Base-by-base conservation (phyloP, 2,797 vertebrate species). In the Lagocephalus sceleratus region DNA sequence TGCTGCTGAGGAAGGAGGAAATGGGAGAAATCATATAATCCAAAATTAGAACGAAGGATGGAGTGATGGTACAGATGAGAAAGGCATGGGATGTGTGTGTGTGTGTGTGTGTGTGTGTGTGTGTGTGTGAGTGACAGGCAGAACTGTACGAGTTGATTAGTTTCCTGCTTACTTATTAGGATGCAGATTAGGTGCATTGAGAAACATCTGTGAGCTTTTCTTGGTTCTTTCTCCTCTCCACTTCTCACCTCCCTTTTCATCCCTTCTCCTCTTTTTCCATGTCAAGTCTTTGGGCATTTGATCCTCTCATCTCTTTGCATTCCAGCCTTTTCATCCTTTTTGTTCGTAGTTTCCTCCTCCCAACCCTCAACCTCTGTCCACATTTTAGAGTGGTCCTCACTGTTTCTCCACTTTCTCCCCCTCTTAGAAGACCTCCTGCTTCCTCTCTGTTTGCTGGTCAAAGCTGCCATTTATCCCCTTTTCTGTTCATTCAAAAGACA, bases 141-240 rank as follows among this genome's bases (percentile, higher is more conserved):
- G 85, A 86, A 87, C 82, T 88, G 82, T 84, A 84, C 48, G 77
- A 75, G 74, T 80, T 88, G 87, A 91, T 89, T 91, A 85, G 80
- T 78, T 87, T 88, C 79, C 82, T 86, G 78, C 75, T 88, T 78
- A 80, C 73, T 85, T 88, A 88, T 89, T 90, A 86, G 81, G 81
- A 90, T 89, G 86, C 82, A 90, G 86, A 90, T 90, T 87, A 89
- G 81, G 84, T 71, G 65, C 78, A 88, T 81, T 83, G 76, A 89
- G 78, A 77, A 90, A 87, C 90, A 92, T 91, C 90, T 91, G 87
- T 71, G 70, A 48, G 68, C 78, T 80, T 87, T 83, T 81, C 83
- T 78, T 52, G 35, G 35, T 51, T 53, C 55, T 45, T 44, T 47
- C 63, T 61, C 22, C 57, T 59, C 26, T 47, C 38, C 12, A 35